Evolutionary conservation across 2,888 invertebrate species (phyloP).

Genomic region (Thumatha senex): DNA sequence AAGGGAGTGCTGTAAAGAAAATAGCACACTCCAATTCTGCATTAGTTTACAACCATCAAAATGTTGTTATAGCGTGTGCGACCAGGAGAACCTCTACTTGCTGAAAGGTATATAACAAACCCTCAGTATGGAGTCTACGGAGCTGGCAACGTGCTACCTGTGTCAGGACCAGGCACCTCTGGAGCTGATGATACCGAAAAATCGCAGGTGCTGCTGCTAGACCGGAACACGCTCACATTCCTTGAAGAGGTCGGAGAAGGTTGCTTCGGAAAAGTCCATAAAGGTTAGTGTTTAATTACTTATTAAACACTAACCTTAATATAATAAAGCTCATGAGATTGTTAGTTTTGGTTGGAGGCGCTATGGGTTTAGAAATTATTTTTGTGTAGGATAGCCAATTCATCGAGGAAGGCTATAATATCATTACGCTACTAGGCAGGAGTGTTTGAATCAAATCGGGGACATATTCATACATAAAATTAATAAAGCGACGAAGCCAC

Average conservation of each 20-base stretch:
- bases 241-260: conserved; percentile 93
- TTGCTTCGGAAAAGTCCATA: conserved; percentile 94
- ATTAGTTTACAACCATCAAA: conserved; percentile 8
- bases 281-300: conserved; percentile 82
- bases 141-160: conserved; percentile 49
- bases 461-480: too few relatives aligned
- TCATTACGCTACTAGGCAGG: too few relatives aligned
- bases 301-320: not conserved
- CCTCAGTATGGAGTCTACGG: conserved; percentile 87
- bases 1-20: too few relatives aligned
- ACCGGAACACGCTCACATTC: conserved; percentile 86
- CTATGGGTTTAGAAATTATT: too few relatives aligned
- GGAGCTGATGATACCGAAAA: conserved; percentile 56
- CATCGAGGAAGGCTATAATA: too few relatives aligned
- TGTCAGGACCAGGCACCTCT: conserved; percentile 31
- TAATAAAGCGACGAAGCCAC: too few relatives aligned
- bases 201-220: conserved; percentile 83
- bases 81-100: conserved; percentile 85
- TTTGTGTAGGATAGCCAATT: too few relatives aligned
- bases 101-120: conserved; percentile 90
- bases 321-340: too few relatives aligned
- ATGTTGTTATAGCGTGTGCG: conserved; percentile 75
- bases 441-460: too few relatives aligned
- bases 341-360: too few relatives aligned
- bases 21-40: too few relatives aligned